Evolutionary conservation across 2,113 vertebrate genomes (phyloP).

Genomic region (Nothocercus julius): DNA sequence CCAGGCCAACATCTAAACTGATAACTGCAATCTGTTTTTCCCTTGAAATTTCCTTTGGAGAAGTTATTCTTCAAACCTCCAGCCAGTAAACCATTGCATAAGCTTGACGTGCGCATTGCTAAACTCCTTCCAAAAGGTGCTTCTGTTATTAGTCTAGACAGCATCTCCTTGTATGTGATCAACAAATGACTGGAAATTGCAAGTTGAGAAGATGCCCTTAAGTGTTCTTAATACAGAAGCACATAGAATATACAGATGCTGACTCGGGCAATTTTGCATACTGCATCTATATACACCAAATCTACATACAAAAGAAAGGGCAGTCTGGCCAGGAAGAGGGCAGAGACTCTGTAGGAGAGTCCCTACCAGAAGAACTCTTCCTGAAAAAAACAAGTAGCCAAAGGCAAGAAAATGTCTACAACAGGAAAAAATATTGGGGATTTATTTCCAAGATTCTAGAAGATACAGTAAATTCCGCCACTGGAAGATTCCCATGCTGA

Average conservation of each 20-base stretch:
- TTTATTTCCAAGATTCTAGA: neutral
- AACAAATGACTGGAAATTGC: neutral
- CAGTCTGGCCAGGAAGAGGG: neutral
- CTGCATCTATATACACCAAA: neutral
- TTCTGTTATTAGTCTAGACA: neutral
- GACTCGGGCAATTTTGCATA: neutral
- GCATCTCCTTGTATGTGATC: neutral
- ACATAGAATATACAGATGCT: neutral
- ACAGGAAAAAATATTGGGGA: neutral
- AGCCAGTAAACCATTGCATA: slow-evolving; percentile 37
- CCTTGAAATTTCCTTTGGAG: slow-evolving; percentile 35
- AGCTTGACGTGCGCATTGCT: neutral
- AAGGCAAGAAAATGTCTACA: neutral
- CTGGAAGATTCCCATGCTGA: neutral
- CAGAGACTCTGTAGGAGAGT: neutral
- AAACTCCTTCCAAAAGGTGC: neutral
- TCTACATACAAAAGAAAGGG: neutral
- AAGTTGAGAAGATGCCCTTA: neutral
- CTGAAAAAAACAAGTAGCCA: neutral
- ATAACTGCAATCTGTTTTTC: slow-evolving; percentile 14
- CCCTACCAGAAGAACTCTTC: neutral
- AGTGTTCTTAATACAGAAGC: neutral
- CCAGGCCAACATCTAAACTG: slow-evolving; percentile 42
- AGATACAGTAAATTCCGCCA: neutral
- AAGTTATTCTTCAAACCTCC: slow-evolving; percentile 22